Evolutionary conservation across 2,113 vertebrate genomes (phyloP).

Genomic region (Cisticola juncidis): DNA sequence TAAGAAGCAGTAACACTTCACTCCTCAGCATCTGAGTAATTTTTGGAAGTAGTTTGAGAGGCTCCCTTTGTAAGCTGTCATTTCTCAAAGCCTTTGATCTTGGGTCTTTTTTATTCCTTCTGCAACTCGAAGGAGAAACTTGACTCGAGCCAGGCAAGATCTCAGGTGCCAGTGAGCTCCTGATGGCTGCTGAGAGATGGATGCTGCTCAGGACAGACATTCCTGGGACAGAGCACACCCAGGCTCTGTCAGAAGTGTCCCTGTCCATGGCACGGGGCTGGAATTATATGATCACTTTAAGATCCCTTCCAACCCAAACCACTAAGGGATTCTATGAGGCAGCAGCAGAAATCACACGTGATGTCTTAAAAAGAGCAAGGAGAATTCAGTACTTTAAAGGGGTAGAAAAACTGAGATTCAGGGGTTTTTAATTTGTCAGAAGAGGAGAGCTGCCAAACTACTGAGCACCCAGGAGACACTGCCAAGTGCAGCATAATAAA

Average conservation of each 20-base stretch:
- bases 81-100: background rate
- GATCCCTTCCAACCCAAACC: background rate
- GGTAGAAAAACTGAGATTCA: background rate
- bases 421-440: background rate
- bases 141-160: background rate
- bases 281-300: background rate
- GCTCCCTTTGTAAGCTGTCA: background rate
- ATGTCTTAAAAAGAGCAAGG: background rate
- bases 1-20: background rate
- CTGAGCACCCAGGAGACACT: background rate
- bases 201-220: too few species aligned
- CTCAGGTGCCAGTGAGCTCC: background rate
- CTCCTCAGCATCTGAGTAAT: background rate
- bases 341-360: background rate
- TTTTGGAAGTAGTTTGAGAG: background rate
- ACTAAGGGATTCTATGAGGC: background rate
- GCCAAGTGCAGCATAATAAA: background rate
- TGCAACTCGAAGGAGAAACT: background rate
- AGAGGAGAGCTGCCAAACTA: background rate
- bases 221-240: background rate
- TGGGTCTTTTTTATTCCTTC: background rate
- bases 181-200: background rate
- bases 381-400: background rate
- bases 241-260: background rate
- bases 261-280: background rate